Percentiles rank a stretch among this genome's conserved stretches.
Conservation (phyloP, 2,113 vertebrate genomes). For the Sapayoa aenigma region DNA sequence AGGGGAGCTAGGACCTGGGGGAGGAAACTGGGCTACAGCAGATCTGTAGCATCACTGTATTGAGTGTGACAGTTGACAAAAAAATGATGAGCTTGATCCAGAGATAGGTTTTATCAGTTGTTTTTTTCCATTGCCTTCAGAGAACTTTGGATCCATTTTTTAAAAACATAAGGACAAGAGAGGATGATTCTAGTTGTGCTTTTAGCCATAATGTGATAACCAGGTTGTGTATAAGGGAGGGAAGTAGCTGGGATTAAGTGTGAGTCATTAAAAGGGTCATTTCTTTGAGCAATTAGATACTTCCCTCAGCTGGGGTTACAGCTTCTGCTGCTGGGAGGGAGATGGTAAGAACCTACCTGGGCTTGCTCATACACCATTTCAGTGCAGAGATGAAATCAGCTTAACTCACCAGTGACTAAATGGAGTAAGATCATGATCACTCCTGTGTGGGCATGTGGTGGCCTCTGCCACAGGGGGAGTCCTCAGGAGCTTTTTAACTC, state of each 20-base stretch:
- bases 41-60: not conserved
- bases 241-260: not conserved
- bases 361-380: not conserved
- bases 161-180: not conserved
- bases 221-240: not conserved
- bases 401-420: not conserved
- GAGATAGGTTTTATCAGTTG: not conserved
- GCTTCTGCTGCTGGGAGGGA: not conserved
- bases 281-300: not conserved
- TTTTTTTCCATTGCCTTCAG: not conserved
- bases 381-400: not conserved
- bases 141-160: not conserved
- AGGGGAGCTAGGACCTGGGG: not conserved
- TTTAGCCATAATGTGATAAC: not conserved
- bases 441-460: not conserved
- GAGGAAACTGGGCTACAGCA: accelerated
- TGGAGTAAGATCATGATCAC: not conserved
- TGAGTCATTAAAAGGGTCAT: not conserved
- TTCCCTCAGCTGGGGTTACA: not conserved
- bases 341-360: not conserved
- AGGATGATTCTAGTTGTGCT: not conserved
- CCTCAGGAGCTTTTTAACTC: not conserved
- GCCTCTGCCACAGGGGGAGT: not conserved
- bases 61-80: not conserved
- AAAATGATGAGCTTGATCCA: not conserved